A percentile compares a stretch with the other conserved stretches of the same genome.
Evolutionary conservation across 2,888 invertebrate genomes (phyloP).

Genomic region (Eristalinus aeneus): DNA sequence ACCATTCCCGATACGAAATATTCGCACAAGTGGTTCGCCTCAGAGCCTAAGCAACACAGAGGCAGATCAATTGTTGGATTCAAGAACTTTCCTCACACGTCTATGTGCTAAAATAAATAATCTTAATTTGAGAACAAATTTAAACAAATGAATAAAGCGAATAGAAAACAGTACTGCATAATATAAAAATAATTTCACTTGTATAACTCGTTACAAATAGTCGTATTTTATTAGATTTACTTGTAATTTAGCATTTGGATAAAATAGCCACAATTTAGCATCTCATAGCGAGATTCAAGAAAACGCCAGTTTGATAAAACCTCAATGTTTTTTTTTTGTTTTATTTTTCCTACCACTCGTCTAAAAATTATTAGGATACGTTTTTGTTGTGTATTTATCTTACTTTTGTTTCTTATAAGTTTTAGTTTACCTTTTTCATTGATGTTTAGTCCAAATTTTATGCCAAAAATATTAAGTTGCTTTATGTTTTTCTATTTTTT

Average conservation of each 20-base stretch:
- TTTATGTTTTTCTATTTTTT: too few species aligned
- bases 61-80: not conserved
- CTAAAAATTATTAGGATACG: slow-evolving; percentile 15
- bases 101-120: not conserved
- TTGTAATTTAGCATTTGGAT: slow-evolving; percentile 26
- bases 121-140: not conserved
- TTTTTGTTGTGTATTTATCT: not conserved
- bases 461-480: slow-evolving; percentile 32
- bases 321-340: not conserved
- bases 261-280: slow-evolving; percentile 16
- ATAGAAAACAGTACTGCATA: not conserved
- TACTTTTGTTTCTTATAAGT: not conserved
- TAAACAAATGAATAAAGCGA: slow-evolving; percentile 22
- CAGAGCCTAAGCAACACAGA: not conserved
- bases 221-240: slow-evolving; percentile 10
- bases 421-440: slow-evolving; percentile 3
- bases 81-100: not conserved
- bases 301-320: not conserved
- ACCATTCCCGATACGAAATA: too few species aligned
- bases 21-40: too few species aligned
- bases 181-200: not conserved
- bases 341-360: slow-evolving; percentile 16
- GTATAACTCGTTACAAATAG: slow-evolving; percentile 21
- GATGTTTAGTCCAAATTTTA: slow-evolving; percentile 12
- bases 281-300: slow-evolving; percentile 27